Evolutionary conservation across 1,140 invertebrate genomes (phyloP), one percentile per base, ranked within the genome.

Genomic region (Leptonema lineaticorne): DNA sequence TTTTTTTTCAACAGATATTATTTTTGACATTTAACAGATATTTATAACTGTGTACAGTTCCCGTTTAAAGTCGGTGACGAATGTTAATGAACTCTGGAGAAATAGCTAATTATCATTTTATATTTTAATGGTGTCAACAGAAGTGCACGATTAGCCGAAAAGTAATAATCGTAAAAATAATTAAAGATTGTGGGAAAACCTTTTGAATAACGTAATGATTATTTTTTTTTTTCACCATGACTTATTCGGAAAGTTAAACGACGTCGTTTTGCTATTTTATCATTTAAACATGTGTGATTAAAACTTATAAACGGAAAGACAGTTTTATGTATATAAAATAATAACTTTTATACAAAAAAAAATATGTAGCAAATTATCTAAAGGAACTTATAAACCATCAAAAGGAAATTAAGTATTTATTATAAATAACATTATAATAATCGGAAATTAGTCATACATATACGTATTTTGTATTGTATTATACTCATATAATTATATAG

Each of bases 371-470:
- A 53, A 53, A 53, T 53, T 59, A 59, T 59, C 30, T 59, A 59
- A 59, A 59, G 57, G 57, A 59, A 59, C 57, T 59, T 59, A 37
- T 33, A 59, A 59, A 59, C 30, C 30, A 37, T 33, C 33, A 27
- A 37, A 59, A 59, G 57, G 57, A 59, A 37, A 37, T 33, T 59
- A 53, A 53, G 18, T 22, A 53, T 18, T 53, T 53, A 53, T 53
- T 18, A 22, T 53, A 53, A 53, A 41, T 41, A 41, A n/a, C n/a
- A n/a, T n/a, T n/a, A 45, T 16, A 14, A 7, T 45, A 45, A 45
- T 45, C 16, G 16, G 11, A 45, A 45, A 45, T 45, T n/a, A 45
- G 11, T 45, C 14, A n/a, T 16, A 45, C 11, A 45, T 45, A 45
- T 33, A 33, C 16, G 16, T n/a, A n/a, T n/a, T n/a, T n/a, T n/a